phyloP scores from a whole-genome alignment of 2,113 vertebrate genomes.

The Ranitomeya imitator region DNA sequence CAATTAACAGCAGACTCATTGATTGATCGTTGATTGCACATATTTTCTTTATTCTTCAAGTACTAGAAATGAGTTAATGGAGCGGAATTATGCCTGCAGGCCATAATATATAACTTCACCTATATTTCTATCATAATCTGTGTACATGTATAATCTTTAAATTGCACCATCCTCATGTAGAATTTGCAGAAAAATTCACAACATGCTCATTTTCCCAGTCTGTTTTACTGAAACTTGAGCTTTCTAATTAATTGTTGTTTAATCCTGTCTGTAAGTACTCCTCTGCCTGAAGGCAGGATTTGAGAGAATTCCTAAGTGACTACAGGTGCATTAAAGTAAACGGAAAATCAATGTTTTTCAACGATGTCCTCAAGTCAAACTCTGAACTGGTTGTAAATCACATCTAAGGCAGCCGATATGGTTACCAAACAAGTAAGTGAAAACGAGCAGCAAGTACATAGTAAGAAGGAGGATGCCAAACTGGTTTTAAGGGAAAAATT shows the following conservation, averaged over 20 bases:
- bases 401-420: neutral
- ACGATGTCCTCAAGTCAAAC: constrained; percentile 34
- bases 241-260: constrained; percentile 33
- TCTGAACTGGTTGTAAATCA: constrained; percentile 16
- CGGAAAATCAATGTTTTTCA: constrained; percentile 30
- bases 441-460: neutral
- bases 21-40: no score
- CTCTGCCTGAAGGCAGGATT: constrained; percentile 30
- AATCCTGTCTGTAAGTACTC: constrained; percentile 30
- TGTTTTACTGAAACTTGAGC: neutral
- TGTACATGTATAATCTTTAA: neutral
- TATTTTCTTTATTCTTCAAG: no score
- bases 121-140: neutral
- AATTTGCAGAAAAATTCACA: neutral
- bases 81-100: neutral
- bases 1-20: no score
- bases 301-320: constrained; percentile 17
- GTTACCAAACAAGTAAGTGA: neutral
- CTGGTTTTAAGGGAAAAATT: neutral
- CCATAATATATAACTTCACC: neutral
- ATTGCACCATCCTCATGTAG: neutral
- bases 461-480: neutral
- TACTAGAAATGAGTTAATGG: neutral
- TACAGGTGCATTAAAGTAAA: constrained; percentile 36
- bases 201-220: constrained; percentile 6